These are phyloP conservation scores for Eucriotettix oculatus DNA, from an alignment of 2,888 invertebrate genomes.

Conservation along the genomic window DNA sequence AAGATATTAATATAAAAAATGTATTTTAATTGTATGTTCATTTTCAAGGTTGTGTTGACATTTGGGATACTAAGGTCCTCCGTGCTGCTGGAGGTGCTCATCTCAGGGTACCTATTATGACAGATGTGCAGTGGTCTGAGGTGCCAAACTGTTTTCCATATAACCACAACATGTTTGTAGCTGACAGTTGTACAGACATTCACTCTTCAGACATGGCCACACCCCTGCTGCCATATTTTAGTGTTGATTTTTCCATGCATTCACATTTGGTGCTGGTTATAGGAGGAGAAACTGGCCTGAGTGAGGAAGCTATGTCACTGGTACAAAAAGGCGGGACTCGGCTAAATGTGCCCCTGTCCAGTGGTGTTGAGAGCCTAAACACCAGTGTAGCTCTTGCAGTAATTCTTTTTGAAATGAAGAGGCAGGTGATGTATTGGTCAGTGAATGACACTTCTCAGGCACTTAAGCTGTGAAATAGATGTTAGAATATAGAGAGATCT, in stretches of 20 bases:
- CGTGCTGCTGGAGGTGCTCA: slow-evolving; percentile 74
- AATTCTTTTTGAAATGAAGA: slow-evolving; percentile 66
- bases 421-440: slow-evolving; percentile 31
- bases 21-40: slow-evolving; percentile 3
- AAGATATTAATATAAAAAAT: background rate
- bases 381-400: slow-evolving; percentile 67
- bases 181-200: background rate
- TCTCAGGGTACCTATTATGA: slow-evolving; percentile 55
- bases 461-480: no score
- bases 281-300: slow-evolving; percentile 85
- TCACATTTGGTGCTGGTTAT: slow-evolving; percentile 51
- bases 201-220: slow-evolving; percentile 19
- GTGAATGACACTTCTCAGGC: no score
- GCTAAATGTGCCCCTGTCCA: slow-evolving; percentile 62
- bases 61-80: slow-evolving; percentile 80
- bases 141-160: background rate
- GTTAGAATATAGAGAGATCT: no score
- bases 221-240: slow-evolving; percentile 45
- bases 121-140: slow-evolving; percentile 25
- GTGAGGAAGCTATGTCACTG: slow-evolving; percentile 46
- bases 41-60: slow-evolving; percentile 63
- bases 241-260: slow-evolving; percentile 34
- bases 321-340: slow-evolving; percentile 42
- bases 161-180: slow-evolving; percentile 3
- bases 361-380: slow-evolving; percentile 70